Base-by-base conservation (phyloP, 92 coral and sea anemone genomes). In the Metridium senile region DNA sequence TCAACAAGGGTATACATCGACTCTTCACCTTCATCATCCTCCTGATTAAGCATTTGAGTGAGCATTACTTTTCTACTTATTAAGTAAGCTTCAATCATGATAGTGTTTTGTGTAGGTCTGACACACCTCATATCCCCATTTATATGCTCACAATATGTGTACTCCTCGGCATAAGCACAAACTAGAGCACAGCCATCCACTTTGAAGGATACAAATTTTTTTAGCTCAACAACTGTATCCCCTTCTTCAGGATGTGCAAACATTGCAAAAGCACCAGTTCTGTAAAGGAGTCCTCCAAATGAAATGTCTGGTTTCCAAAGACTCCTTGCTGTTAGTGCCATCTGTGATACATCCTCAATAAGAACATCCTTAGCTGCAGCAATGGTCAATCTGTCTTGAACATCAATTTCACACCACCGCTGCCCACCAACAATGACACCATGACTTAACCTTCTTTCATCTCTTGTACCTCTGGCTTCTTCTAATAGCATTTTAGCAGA, bases 1-100 rank as follows among this genome's bases (percentile, higher is more conserved):
- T 85, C 93, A 20, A 89, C 53, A 26, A 89, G 58, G 56, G 81
- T 76, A 56, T 57, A 72, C 70, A 39, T 51, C 31, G 58, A 33
- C 33, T 19, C 66, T 45, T 81, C 74, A 43, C 18, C 20, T 45
- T 81, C 74, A 43, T 23, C 20, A 45, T 58, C 66, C 29, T 32
- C 21, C 23, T 29, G 47, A 30, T 26, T 28, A 26, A 49, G 58
- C 30, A 75, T 79, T 73, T 62, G 74, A 63, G 59, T 79, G 26
- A 89, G 85, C 82, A 89, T 89, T 1, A 89, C 80, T 72, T 89
- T 89, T 66, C 90, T 85, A 72, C 93, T 89, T 47, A 89, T 84
- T 59, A 71, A 49, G 75, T 70, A 30, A 35, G 84, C 89, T 64
- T 78, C 79, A 82, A 85, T 73, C 33, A 89, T 45, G 81, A 89